A percentile compares a stretch with the other conserved stretches of the same genome.
Evolutionary conservation across 1,140 invertebrate species (phyloP).

Genomic region (Aphelenchoides besseyi): DNA sequence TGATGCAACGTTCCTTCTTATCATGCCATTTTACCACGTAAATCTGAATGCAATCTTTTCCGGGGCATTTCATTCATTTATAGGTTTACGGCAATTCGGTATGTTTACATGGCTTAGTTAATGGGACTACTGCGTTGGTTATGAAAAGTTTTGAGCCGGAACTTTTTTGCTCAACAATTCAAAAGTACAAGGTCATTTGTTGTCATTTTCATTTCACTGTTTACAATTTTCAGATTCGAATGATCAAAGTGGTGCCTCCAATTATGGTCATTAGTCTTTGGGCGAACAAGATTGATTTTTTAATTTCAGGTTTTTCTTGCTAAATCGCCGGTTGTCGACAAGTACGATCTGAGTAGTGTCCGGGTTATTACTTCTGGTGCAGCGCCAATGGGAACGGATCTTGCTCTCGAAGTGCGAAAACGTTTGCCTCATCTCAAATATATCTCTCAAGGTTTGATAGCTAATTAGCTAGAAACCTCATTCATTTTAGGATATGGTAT

Average conservation of each 20-base stretch:
- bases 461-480: no score
- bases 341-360: constrained; percentile 24
- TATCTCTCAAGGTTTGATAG: constrained; percentile 22
- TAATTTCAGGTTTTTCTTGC: no score
- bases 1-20: constrained; percentile 33
- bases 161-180: constrained; percentile 70
- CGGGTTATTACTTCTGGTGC: constrained; percentile 10
- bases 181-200: constrained; percentile 68
- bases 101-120: constrained; percentile 50
- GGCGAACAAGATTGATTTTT: no score
- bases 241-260: constrained; percentile 21
- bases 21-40: constrained; percentile 80
- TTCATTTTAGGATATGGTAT: no score
- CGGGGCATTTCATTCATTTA: background rate
- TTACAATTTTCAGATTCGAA: constrained; percentile 13
- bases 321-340: constrained; percentile 18
- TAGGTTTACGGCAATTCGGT: constrained; percentile 71
- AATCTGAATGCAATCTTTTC: constrained; percentile 51
- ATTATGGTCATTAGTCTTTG: no score
- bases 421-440: constrained; percentile 21
- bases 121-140: constrained; percentile 72
- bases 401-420: constrained; percentile 7
- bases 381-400: background rate
- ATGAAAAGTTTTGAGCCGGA: constrained; percentile 74
- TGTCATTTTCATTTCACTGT: background rate